phyloP scores from a whole-genome alignment of 2,888 invertebrate genomes.

The Tryphoninae sp. region DNA sequence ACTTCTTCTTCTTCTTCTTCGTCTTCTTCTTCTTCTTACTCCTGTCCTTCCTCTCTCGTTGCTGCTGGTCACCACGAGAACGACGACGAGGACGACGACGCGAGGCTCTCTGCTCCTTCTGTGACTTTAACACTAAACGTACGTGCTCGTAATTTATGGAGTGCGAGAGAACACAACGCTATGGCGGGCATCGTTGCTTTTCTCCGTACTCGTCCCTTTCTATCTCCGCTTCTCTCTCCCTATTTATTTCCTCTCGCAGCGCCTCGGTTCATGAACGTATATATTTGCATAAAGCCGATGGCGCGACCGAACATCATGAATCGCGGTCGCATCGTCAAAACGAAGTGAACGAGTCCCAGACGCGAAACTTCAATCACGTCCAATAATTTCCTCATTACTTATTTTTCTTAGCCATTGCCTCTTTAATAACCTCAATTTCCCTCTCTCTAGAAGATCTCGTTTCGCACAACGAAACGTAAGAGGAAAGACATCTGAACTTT shows the following conservation, averaged over 20 bases:
- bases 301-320: too few relatives aligned
- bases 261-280: not conserved
- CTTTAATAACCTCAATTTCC: too few relatives aligned
- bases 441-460: not conserved
- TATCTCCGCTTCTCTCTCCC: conserved; percentile 8
- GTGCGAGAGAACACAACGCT: conserved; percentile 65
- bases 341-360: too few relatives aligned
- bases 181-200: conserved; percentile 36
- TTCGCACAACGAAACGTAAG: not conserved
- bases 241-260: conserved; percentile 3
- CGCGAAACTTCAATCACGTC: too few relatives aligned
- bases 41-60: not conserved
- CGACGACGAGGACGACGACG: conserved; percentile 41
- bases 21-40: not conserved
- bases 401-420: too few relatives aligned
- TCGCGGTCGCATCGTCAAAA: too few relatives aligned
- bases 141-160: conserved; percentile 69
- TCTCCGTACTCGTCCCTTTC: conserved; percentile 25
- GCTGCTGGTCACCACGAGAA: conserved; percentile 33
- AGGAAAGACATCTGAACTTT: conserved; percentile 55
- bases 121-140: conserved; percentile 64
- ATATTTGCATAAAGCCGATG: conserved; percentile 43
- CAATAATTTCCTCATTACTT: too few relatives aligned
- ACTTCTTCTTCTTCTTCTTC: conserved; percentile 23
- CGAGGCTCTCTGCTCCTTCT: conserved; percentile 37